Conservation (phyloP, 2,797 vertebrate genomes). For the Rallus crepitans region DNA sequence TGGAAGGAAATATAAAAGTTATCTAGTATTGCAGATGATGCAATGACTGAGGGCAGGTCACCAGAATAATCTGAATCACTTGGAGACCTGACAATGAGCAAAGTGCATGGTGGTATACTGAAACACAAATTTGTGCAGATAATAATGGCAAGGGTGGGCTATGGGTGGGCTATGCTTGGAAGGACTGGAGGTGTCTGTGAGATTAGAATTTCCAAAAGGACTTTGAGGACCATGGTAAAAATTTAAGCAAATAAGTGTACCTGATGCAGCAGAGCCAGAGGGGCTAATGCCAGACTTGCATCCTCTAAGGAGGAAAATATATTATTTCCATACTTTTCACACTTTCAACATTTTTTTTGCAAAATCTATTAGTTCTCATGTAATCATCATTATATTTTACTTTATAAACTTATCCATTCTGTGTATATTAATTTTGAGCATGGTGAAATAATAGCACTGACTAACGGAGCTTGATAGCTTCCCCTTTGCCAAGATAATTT, state of each 20-base stretch:
- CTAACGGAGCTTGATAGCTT: not conserved
- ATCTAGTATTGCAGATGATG: not conserved
- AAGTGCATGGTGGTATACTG: not conserved
- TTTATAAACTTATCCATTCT: not conserved
- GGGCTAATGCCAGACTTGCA: not conserved
- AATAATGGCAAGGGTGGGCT: not conserved
- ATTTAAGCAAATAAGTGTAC: not conserved
- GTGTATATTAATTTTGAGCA: not conserved
- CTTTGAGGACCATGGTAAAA: not conserved
- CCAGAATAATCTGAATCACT: not conserved
- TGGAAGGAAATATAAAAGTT: not conserved
- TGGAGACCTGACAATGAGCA: not conserved
- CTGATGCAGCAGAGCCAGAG: not conserved
- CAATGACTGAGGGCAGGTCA: not conserved
- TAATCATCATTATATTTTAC: not conserved
- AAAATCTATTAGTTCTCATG: not conserved
- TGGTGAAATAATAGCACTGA: not conserved
- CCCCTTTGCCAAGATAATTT: not conserved
- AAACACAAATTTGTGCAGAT: not conserved
- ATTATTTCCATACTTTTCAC: not conserved
- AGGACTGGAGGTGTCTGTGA: rapidly evolving
- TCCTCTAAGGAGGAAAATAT: not conserved
- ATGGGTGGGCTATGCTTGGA: rapidly evolving
- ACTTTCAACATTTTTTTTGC: not conserved
- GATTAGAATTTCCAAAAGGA: not conserved